Conservation (phyloP, 2,888 invertebrate species). For the Agonopterix subpropinquella region DNA sequence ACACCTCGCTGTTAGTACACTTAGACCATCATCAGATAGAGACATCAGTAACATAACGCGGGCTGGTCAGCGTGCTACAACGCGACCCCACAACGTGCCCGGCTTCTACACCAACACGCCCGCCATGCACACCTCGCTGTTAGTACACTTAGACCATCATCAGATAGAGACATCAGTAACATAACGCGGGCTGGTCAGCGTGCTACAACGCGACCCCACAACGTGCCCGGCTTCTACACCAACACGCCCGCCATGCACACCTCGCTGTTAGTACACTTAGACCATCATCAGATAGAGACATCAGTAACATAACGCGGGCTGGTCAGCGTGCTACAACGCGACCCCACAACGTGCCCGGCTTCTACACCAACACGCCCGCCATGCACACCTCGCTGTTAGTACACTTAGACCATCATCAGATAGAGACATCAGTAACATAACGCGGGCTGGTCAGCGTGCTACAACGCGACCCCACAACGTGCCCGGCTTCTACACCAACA, state of each 20-base stretch:
- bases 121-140: constrained; percentile 31
- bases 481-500: constrained; percentile 60
- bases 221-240: constrained; percentile 65
- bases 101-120: constrained; percentile 54
- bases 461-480: constrained; percentile 58
- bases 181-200: constrained; percentile 47
- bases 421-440: constrained; percentile 50
- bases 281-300: constrained; percentile 13
- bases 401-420: too few species aligned
- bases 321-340: constrained; percentile 43
- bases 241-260: constrained; percentile 21
- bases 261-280: constrained; percentile 36
- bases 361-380: constrained; percentile 43
- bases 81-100: constrained; percentile 65
- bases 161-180: constrained; percentile 43
- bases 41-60: constrained; percentile 60
- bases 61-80: constrained; percentile 40
- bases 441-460: constrained; percentile 47
- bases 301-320: constrained; percentile 55
- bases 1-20: constrained; percentile 37
- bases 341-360: constrained; percentile 66
- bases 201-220: constrained; percentile 54
- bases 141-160: constrained; percentile 15
- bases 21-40: too few species aligned
- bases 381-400: constrained; percentile 38